Percentiles rank a stretch among this genome's conserved stretches.
phyloP scores from a whole-genome alignment of 2,888 invertebrate species.

The Lamellibrachia columna region DNA sequence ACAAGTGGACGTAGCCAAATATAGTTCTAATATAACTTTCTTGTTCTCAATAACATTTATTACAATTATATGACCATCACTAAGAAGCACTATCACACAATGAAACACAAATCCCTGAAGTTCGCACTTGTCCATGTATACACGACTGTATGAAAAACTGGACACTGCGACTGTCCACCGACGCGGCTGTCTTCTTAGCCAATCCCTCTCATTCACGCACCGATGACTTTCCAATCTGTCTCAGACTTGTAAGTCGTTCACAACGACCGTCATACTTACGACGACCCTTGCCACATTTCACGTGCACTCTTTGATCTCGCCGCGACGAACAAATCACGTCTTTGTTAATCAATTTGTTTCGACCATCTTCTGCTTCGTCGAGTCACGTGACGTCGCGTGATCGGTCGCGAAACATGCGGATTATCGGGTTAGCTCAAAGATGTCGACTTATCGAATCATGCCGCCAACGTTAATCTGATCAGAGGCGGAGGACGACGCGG shows the following conservation, averaged over 20 bases:
- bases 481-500: not conserved
- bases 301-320: not conserved
- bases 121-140: not conserved
- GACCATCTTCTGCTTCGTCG: not conserved
- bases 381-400: not conserved
- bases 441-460: conserved; percentile 11
- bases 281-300: not conserved
- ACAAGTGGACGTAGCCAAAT: no score
- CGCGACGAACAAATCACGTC: not conserved
- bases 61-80: not conserved
- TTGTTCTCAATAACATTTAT: no score
- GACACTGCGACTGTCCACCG: not conserved
- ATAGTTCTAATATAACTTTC: not conserved
- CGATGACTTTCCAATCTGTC: not conserved
- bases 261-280: not conserved
- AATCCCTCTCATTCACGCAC: not conserved
- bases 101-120: not conserved
- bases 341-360: conserved; percentile 3
- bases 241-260: not conserved
- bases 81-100: not conserved
- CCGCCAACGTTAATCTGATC: not conserved
- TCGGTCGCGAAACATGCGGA: not conserved
- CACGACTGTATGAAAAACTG: not conserved
- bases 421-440: conserved; percentile 16
- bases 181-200: not conserved